Base-by-base conservation (phyloP, 2,888 invertebrate species). In the Sicus ferrugineus region DNA sequence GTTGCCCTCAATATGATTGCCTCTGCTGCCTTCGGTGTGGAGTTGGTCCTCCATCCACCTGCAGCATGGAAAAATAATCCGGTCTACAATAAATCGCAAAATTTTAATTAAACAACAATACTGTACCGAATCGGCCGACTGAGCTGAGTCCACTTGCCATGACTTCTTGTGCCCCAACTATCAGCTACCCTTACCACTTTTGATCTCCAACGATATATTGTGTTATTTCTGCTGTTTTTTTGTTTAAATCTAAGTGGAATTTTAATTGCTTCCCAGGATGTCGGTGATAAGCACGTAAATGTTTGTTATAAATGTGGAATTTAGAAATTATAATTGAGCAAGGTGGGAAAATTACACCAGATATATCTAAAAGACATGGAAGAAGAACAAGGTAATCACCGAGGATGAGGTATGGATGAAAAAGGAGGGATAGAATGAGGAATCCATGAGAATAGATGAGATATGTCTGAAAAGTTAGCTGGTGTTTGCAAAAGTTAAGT, bases 61-160 rank as follows among this genome's bases (percentile, higher is more conserved):
- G 28, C 56, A 56, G n/a, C 31, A 50, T 34, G 48, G 52, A 31
- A 28, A 28, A 64, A 28, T 48, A 52, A 64, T 64, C 50, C 28
- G 64, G 5, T 54, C 9, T 54, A 28, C 54, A 31, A 50, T 64
- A 64, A 64, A 64, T 64, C 52, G 64, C 52, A 52, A 61, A 64
- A 64, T 52, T 64, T 64, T 64, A 64, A 64, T 64, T 52, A 64
- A 64, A 64, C 64, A 64, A 64, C 59, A 59, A 54, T 26, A 56
- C 28, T 28, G 38, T 16, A 26, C 26, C 61, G 42, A 54, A 54
- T 26, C 23, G 26, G 14, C 6, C n/a, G 9, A 46, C 9, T 26
- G 28, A 23, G 54, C 11, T 42, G 7, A 16, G 42, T n/a, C 42
- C 42, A n/a, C 42, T 42, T n/a, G n/a, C n/a, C n/a, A n/a, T n/a